Base-by-base conservation (phyloP, 2,888 invertebrate species). In the Empis livida region DNA sequence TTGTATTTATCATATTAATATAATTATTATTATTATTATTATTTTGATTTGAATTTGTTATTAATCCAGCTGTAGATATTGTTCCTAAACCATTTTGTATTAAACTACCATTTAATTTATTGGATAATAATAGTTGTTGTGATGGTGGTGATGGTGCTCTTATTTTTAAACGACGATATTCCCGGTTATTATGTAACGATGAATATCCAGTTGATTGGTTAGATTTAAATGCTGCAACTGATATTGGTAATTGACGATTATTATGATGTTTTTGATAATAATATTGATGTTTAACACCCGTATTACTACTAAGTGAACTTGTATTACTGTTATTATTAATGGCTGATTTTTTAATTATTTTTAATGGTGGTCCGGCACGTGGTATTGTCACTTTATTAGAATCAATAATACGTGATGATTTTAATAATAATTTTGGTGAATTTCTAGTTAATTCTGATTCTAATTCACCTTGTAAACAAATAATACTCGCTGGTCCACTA, bases 151-250 rank as follows among this genome's bases (percentile, higher is more conserved):
- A 58, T 55, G 62, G 61, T 48, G 61, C 59, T 54, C 61, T 61
- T 47, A 59, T 60, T 55, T 61, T 62, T 45, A 60, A 59, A 46
- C 68, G 62, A 23, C 68, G 60, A 54, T 61, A 67, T 46, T 61
- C 61, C 31, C 57, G 58, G 42, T 54, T 53, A 51, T 51, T 53
- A 43, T 48, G 53, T 53, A 49, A 53, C 46, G 41, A 51, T 55
- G 50, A 58, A 55, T 50, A 58, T n/a, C 40, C 40, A 16, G 38
- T 16, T 16, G 38, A 15, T 38, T 16, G n/a, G 2, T n/a, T 2
- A 35, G 32, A 15, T 27, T 27, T 27, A 27, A 27, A 27, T 27
- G 23, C 23, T 6, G 23, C 23, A 2, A 27, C 23, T 8, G 23
- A 27, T 27, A 27, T 27, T 27, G 23, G 23, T 9, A 27, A 27